Conservation (phyloP, 2,888 invertebrate genomes). For the Lasioglossum leucozonium region DNA sequence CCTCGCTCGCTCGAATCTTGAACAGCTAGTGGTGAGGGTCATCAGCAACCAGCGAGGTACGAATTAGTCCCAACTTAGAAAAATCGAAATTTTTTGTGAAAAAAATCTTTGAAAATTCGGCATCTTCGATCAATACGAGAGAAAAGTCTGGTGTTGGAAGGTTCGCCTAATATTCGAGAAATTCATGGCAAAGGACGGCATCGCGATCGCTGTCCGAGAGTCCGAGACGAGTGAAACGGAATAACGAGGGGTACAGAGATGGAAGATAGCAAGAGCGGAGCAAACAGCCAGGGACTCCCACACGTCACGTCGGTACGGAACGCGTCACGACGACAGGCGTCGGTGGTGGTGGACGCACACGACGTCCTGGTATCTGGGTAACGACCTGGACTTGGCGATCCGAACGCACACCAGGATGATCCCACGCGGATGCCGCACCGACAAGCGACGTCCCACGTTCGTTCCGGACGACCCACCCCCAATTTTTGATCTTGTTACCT, state of each 20-base stretch:
- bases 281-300: slow-evolving; percentile 60
- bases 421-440: slow-evolving; percentile 77
- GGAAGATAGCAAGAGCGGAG: slow-evolving; percentile 54
- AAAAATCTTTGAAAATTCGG: too few relatives aligned
- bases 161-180: slow-evolving; percentile 1
- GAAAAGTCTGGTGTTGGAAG: neutral
- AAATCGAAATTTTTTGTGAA: too few relatives aligned
- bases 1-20: too few relatives aligned
- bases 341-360: slow-evolving; percentile 72
- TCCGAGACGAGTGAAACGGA: slow-evolving; percentile 31
- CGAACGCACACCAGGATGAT: slow-evolving; percentile 72
- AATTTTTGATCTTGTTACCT: slow-evolving; percentile 72
- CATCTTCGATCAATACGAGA: neutral
- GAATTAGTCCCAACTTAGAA: too few relatives aligned
- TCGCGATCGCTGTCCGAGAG: neutral
- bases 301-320: slow-evolving; percentile 67
- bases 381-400: slow-evolving; percentile 74
- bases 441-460: slow-evolving; percentile 64
- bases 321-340: slow-evolving; percentile 61
- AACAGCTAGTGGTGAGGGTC: too few relatives aligned
- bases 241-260: slow-evolving; percentile 43
- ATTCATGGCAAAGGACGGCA: slow-evolving; percentile 4
- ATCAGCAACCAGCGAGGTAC: too few relatives aligned
- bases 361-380: slow-evolving; percentile 75
- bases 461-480: slow-evolving; percentile 75